Evolutionary conservation across 2,113 vertebrate species (phyloP).

Genomic region (Microcebus lehilahytsara): DNA sequence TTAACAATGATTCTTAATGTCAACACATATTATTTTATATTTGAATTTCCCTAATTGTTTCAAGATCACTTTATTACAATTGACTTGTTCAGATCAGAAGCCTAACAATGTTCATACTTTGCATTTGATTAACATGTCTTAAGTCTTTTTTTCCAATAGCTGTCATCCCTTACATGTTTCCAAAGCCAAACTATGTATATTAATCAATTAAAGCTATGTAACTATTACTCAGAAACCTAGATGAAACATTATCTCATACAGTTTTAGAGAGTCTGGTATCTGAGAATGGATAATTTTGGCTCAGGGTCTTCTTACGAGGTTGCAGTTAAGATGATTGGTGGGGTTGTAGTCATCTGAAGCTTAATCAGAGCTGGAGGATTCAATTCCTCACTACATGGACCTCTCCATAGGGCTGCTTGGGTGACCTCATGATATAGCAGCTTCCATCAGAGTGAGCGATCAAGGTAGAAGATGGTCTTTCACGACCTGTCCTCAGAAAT

Average conservation of each 20-base stretch:
- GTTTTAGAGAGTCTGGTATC: slow-evolving; percentile 7
- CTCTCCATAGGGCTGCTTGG: background rate
- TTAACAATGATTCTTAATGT: background rate
- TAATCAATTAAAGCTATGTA: background rate
- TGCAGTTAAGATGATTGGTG: background rate
- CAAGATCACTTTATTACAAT: background rate
- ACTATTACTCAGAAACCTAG: background rate
- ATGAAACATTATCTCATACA: background rate
- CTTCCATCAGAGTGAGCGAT: background rate
- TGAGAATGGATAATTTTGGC: background rate
- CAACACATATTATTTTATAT: background rate
- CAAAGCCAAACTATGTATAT: background rate
- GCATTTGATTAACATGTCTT: background rate
- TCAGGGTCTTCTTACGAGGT: background rate
- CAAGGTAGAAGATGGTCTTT: background rate
- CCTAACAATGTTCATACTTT: background rate
- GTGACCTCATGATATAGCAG: background rate
- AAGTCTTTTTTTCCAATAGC: background rate
- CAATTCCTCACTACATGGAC: background rate
- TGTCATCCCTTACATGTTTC: background rate
- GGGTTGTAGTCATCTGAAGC: background rate
- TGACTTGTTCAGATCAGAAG: background rate
- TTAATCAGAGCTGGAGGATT: background rate
- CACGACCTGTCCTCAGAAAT: background rate
- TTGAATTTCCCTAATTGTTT: background rate